Conservation (phyloP, 2,797 vertebrate genomes). For the Cynopterus sphinx region DNA sequence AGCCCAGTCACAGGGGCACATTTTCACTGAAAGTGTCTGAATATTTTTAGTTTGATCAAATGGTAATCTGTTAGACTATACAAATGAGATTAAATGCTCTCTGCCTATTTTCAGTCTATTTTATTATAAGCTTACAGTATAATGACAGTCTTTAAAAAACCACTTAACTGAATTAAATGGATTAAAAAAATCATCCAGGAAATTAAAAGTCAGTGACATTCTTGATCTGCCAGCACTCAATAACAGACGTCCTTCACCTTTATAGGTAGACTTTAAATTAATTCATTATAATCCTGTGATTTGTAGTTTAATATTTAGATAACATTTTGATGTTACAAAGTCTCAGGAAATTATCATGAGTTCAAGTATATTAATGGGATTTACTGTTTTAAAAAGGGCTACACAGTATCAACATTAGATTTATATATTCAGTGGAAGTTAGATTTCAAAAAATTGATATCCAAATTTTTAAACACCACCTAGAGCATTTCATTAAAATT, state of each 20-base stretch:
- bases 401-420: background rate
- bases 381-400: background rate
- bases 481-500: background rate
- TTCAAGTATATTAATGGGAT: background rate
- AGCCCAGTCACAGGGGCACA: background rate
- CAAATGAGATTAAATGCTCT: constrained; percentile 21
- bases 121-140: background rate
- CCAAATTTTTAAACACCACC: background rate
- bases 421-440: constrained; percentile 20
- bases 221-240: background rate
- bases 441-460: constrained; percentile 25
- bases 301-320: constrained; percentile 21
- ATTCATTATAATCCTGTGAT: background rate
- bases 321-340: constrained; percentile 13
- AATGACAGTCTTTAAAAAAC: constrained; percentile 11
- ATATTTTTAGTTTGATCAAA: constrained; percentile 49
- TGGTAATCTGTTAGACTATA: background rate
- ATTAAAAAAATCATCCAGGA: constrained; percentile 52
- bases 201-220: constrained; percentile 47
- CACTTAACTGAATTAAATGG: constrained; percentile 40
- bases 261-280: background rate
- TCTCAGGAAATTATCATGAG: background rate
- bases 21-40: constrained; percentile 35
- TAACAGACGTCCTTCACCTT: background rate
- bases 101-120: constrained; percentile 38